Evolutionary conservation across 1,140 invertebrate species (phyloP).

Genomic region (Ctenoplectra terminalis): DNA sequence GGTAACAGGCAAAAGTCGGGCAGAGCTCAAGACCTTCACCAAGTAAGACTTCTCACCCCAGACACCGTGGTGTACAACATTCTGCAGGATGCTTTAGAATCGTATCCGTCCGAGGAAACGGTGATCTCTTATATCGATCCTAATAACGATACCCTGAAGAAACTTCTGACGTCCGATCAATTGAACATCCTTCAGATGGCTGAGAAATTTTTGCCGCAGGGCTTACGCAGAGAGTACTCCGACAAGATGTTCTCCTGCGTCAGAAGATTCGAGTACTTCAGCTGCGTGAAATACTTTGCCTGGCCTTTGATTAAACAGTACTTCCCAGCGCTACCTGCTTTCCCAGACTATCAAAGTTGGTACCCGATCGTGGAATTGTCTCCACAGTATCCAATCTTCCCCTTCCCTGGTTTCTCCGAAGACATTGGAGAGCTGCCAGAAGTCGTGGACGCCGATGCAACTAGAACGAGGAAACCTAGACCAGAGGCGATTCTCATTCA

Average conservation of each 20-base stretch:
- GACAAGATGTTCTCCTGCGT: slow-evolving; percentile 78
- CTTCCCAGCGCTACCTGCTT: slow-evolving; percentile 73
- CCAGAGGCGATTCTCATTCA: slow-evolving; percentile 66
- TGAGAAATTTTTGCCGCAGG: slow-evolving; percentile 76
- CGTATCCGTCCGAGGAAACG: slow-evolving; percentile 65
- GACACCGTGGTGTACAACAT: slow-evolving; percentile 75
- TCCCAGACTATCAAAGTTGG: slow-evolving; percentile 76
- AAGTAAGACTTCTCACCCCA: slow-evolving; percentile 70
- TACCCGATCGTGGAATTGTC: slow-evolving; percentile 64
- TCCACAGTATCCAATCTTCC: slow-evolving; percentile 75
- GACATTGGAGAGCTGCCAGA: slow-evolving; percentile 65
- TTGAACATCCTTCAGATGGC: slow-evolving; percentile 76
- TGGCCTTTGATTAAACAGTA: slow-evolving; percentile 79
- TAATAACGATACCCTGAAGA: slow-evolving; percentile 75
- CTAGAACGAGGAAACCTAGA: slow-evolving; percentile 53
- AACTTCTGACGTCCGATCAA: slow-evolving; percentile 73
- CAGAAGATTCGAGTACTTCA: slow-evolving; percentile 77
- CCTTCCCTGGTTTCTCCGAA: slow-evolving; percentile 57
- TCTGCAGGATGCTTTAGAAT: slow-evolving; percentile 74
- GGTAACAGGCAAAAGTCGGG: slow-evolving; percentile 65
- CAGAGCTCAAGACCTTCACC: slow-evolving; percentile 37
- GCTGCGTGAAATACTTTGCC: slow-evolving; percentile 78
- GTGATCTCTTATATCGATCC: slow-evolving; percentile 71
- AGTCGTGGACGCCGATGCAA: slow-evolving; percentile 66
- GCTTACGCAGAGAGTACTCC: slow-evolving; percentile 74